phyloP scores from a whole-genome alignment of 2,797 vertebrate genomes.

The Danio albolineatus region DNA sequence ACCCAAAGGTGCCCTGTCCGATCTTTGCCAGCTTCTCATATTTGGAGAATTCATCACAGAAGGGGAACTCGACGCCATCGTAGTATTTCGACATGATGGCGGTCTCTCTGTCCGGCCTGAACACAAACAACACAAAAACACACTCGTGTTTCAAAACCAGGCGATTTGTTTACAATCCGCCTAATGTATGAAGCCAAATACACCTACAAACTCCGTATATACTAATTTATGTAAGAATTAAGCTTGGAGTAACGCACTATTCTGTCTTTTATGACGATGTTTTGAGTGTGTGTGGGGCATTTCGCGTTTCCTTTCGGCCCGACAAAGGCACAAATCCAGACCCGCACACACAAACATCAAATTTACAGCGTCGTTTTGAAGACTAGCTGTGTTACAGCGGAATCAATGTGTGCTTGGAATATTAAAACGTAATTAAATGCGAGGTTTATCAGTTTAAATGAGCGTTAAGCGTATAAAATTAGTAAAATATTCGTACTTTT shows the following conservation, averaged over 20 bases:
- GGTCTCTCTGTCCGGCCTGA: conserved; percentile 79
- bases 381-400: neutral
- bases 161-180: too few species aligned
- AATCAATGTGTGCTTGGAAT: neutral
- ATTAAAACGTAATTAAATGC: neutral
- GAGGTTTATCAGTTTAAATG: neutral
- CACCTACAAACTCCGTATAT: neutral
- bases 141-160: too few species aligned
- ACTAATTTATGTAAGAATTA: neutral
- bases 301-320: neutral
- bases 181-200: neutral
- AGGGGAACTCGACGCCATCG: conserved; percentile 95
- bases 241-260: too few species aligned
- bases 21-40: conserved; percentile 98
- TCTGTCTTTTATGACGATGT: neutral
- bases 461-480: neutral
- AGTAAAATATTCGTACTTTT: conserved; percentile 76
- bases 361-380: neutral
- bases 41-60: conserved; percentile 97
- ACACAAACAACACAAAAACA: conserved; percentile 16
- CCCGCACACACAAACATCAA: neutral
- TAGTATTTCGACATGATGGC: conserved; percentile 96
- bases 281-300: neutral
- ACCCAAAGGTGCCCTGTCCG: conserved; percentile 98
- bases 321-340: neutral